phyloP scores from a whole-genome alignment of 2,113 vertebrate genomes.

The Panurus biarmicus region DNA sequence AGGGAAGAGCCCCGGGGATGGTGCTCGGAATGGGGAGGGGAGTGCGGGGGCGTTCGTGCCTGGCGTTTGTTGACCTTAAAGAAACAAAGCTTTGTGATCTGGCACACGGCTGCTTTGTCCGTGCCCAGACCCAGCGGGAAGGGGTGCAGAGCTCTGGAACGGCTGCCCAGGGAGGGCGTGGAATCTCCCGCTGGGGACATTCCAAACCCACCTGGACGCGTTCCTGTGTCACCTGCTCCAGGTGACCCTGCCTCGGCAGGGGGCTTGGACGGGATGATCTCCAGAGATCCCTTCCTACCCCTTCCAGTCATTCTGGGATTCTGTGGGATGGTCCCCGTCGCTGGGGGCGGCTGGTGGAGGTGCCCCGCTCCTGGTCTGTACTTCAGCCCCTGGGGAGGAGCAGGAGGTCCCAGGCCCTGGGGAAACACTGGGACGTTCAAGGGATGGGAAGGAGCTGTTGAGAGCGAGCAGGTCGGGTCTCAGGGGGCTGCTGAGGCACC shows the following conservation, averaged over 20 bases:
- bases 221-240: not conserved
- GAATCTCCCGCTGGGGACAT: not conserved
- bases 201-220: not conserved
- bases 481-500: rapidly evolving
- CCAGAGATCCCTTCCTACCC: not conserved
- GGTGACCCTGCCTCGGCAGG: not conserved
- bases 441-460: not conserved
- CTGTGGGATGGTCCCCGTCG: not conserved
- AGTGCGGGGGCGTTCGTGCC: rapidly evolving
- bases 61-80: not conserved
- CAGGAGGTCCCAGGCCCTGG: not conserved
- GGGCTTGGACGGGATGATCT: not conserved
- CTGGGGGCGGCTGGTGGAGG: rapidly evolving
- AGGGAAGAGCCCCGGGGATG: rapidly evolving
- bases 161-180: rapidly evolving
- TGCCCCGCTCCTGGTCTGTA: rapidly evolving
- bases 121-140: not conserved
- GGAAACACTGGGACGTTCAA: rapidly evolving
- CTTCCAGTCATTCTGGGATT: rapidly evolving
- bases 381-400: not conserved
- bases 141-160: not conserved
- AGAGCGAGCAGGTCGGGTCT: rapidly evolving
- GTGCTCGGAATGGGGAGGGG: too few relatives aligned
- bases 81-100: not conserved
- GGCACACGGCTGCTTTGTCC: not conserved